phyloP scores from a whole-genome alignment of 2,113 vertebrate genomes.

The Hiodon tergisus region DNA sequence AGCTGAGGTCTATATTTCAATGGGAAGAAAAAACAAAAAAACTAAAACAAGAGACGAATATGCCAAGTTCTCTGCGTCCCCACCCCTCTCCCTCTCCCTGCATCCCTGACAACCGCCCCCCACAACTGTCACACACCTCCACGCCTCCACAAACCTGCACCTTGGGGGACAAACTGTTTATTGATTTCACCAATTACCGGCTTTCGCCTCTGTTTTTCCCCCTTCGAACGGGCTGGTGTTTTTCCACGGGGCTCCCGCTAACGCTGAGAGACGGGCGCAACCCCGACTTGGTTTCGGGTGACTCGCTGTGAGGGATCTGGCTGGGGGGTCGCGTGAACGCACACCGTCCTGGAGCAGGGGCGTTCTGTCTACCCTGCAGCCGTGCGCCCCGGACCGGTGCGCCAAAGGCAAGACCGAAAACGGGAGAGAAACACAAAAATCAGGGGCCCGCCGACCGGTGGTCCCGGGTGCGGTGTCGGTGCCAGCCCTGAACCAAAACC shows the following conservation, averaged over 20 bases:
- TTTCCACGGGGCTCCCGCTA: neutral
- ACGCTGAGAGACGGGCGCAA: neutral
- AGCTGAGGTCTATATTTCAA: conserved; percentile 32
- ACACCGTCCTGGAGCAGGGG: too few relatives aligned
- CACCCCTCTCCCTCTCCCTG: neutral
- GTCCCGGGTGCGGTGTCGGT: too few relatives aligned
- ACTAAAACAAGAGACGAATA: neutral
- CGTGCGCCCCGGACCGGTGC: too few relatives aligned
- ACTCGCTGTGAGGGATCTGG: too few relatives aligned
- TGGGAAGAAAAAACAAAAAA: neutral
- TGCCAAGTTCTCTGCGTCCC: conserved; percentile 8
- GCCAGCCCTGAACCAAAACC: neutral
- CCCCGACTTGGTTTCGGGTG: too few relatives aligned
- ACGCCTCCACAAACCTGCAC: conserved; percentile 2
- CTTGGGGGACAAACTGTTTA: conserved; percentile 21
- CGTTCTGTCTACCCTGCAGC: too few relatives aligned
- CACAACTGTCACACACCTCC: conserved; percentile 17
- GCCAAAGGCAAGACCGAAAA: neutral
- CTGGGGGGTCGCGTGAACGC: neutral
- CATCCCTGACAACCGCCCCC: neutral
- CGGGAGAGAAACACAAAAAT: neutral
- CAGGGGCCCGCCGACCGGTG: neutral
- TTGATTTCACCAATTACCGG: conserved; percentile 16
- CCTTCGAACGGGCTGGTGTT: neutral
- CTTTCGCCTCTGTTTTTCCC: neutral